Conservation (phyloP, 2,797 vertebrate genomes). For the Acanthurus tractus region DNA sequence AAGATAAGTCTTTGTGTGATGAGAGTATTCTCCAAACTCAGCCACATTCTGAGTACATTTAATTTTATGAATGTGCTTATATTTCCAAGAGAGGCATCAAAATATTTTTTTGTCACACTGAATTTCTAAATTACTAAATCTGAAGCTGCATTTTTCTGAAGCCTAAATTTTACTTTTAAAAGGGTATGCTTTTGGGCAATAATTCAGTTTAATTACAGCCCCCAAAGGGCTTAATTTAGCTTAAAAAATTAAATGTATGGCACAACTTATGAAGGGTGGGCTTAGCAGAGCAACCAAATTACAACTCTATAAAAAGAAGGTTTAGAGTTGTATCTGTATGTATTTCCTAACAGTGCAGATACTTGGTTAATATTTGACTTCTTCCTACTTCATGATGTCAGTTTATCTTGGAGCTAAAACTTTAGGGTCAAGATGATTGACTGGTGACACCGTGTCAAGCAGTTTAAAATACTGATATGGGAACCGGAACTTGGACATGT, state of each 20-base stretch:
- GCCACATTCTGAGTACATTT: slow-evolving; percentile 14
- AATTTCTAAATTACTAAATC: slow-evolving; percentile 43
- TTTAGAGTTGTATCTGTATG: slow-evolving; percentile 20
- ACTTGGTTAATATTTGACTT: slow-evolving; percentile 23
- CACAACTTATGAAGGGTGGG: slow-evolving; percentile 48
- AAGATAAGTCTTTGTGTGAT: slow-evolving; percentile 8
- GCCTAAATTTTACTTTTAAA: slow-evolving; percentile 26
- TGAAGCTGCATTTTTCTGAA: slow-evolving; percentile 26
- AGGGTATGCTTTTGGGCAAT: slow-evolving; percentile 16
- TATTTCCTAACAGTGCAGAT: slow-evolving; percentile 42
- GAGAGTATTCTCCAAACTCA: slow-evolving; percentile 12
- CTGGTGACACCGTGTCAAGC: slow-evolving; percentile 23
- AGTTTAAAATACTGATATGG: slow-evolving; percentile 57
- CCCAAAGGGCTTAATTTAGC: neutral
- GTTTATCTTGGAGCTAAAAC: slow-evolving; percentile 30
- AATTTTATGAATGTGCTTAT: slow-evolving; percentile 37
- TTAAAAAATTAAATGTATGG: slow-evolving; percentile 44
- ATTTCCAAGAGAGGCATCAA: slow-evolving; percentile 34
- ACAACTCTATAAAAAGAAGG: neutral
- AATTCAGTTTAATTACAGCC: slow-evolving; percentile 29
- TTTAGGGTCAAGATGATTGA: slow-evolving; percentile 19
- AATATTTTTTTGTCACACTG: slow-evolving; percentile 40
- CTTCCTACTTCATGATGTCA: slow-evolving; percentile 37
- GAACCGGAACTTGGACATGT: slow-evolving; percentile 43
- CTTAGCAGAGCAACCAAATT: slow-evolving; percentile 28